A percentile compares a stretch with the other conserved stretches of the same genome.
These are phyloP conservation scores for Anolis apletophallus DNA, from an alignment of 2,797 vertebrate genomes.

Conservation along the genomic window DNA sequence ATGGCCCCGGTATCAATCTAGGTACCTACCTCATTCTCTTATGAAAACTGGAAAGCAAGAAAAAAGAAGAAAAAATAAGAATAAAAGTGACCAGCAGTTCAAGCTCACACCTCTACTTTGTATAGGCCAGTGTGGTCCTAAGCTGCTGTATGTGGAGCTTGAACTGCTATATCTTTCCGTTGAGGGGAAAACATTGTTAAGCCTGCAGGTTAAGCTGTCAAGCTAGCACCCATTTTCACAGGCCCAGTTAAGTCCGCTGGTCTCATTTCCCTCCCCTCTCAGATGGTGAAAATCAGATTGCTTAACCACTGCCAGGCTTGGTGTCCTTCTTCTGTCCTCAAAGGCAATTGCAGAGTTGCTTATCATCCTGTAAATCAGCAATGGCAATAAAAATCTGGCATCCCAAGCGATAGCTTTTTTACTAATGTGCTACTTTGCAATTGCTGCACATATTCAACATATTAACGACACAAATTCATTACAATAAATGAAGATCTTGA, in stretches of 20 bases:
- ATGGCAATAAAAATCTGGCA: slow-evolving; percentile 72
- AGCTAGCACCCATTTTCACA: background rate
- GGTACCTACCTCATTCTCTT: background rate
- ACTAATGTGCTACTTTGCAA: slow-evolving; percentile 73
- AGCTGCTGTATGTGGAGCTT: background rate
- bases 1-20: no score
- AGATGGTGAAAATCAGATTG: background rate
- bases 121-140: background rate
- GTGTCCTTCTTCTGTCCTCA: slow-evolving; percentile 65
- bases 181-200: background rate
- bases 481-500: slow-evolving; percentile 69
- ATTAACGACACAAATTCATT: slow-evolving; percentile 77
- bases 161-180: background rate
- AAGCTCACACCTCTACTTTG: background rate
- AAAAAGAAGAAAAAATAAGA: background rate
- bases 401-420: slow-evolving; percentile 66
- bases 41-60: background rate
- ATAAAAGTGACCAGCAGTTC: background rate
- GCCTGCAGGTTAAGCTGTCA: slow-evolving; percentile 12
- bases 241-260: slow-evolving; percentile 26
- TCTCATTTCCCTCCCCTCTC: rapidly evolving
- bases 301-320: background rate
- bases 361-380: slow-evolving; percentile 75
- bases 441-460: slow-evolving; percentile 72
- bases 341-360: slow-evolving; percentile 71